These are phyloP conservation scores for Thalassarche chlororhynchos DNA, from an alignment of 2,113 vertebrate genomes.

Conservation along the genomic window DNA sequence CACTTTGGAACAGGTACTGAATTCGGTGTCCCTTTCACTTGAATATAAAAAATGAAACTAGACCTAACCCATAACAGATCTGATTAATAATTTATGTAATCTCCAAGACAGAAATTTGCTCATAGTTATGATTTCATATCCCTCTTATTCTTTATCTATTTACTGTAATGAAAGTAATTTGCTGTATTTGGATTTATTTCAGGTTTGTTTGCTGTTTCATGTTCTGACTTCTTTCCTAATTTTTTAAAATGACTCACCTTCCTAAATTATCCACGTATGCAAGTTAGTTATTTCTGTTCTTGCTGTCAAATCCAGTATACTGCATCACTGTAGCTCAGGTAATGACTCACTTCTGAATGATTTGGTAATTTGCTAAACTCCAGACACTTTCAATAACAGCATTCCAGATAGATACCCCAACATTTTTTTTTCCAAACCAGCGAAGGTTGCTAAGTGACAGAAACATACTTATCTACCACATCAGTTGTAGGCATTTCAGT, in stretches of 20 bases:
- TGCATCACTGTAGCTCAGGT: constrained; percentile 25
- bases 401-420: not conserved
- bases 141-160: not conserved
- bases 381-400: constrained; percentile 26
- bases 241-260: constrained; percentile 9
- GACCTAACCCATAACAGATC: not conserved
- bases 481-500: not conserved
- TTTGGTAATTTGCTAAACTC: constrained; percentile 28
- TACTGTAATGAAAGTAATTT: constrained; percentile 14
- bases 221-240: not conserved
- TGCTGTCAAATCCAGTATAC: not conserved
- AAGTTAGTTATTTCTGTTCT: constrained; percentile 32
- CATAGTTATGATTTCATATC: not conserved
- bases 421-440: not conserved
- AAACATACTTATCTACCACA: constrained; percentile 1
- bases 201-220: constrained; percentile 14
- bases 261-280: not conserved
- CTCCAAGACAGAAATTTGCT: not conserved
- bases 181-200: constrained; percentile 8
- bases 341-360: constrained; percentile 44
- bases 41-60: not conserved
- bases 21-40: not conserved
- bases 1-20: not conserved
- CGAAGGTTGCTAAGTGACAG: constrained; percentile 59
- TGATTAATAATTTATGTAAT: not conserved